Conservation (phyloP, 2,113 vertebrate genomes). For the Otus sunia region DNA sequence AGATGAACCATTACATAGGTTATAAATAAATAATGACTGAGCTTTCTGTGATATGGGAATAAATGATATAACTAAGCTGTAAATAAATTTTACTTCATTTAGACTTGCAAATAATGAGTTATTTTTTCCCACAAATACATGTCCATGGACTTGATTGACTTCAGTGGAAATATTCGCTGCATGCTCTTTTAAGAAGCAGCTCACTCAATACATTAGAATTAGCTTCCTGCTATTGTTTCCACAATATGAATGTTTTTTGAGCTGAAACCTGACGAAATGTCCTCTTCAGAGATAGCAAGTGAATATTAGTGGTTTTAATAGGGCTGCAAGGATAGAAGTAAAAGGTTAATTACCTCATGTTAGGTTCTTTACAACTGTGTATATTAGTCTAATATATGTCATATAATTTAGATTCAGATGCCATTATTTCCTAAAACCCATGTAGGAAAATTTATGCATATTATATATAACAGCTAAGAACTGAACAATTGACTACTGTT, state of each 20-base stretch:
- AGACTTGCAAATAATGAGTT: neutral
- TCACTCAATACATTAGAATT: neutral
- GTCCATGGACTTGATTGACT: neutral
- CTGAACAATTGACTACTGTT: neutral
- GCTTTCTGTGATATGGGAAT: neutral
- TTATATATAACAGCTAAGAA: neutral
- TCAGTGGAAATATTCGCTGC: neutral
- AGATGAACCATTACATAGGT: neutral
- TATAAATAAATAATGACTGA: neutral
- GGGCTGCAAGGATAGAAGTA: neutral
- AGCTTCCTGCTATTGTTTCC: neutral
- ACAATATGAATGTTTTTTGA: neutral
- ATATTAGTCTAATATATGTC: neutral
- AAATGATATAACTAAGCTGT: neutral
- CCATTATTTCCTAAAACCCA: neutral
- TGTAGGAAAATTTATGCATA: neutral
- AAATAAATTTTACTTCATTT: neutral
- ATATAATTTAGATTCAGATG: neutral
- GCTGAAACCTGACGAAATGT: neutral
- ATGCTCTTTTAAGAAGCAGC: neutral
- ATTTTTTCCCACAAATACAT: neutral
- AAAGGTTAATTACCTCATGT: neutral
- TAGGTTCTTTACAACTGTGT: neutral
- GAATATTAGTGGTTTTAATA: neutral
- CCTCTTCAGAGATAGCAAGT: neutral